Conservation (phyloP, 2,888 invertebrate genomes). For the Pomacea canaliculata region DNA sequence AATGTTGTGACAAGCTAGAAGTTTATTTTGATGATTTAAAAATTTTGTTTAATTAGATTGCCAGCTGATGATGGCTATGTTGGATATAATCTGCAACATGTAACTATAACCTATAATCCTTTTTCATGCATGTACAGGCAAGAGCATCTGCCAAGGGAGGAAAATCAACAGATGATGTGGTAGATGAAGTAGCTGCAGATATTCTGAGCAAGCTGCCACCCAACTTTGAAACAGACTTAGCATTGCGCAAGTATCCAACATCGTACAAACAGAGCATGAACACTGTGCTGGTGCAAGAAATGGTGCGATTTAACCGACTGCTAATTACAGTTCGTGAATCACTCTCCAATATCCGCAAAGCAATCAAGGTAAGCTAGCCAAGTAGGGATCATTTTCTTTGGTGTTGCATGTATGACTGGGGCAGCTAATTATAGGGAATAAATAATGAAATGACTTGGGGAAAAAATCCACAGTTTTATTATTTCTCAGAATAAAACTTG, state of each 20-base stretch:
- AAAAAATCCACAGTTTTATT: no score
- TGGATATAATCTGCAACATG: no score
- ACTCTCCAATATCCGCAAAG: constrained; percentile 68
- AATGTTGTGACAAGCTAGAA: no score
- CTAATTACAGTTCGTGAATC: constrained; percentile 64
- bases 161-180: constrained; percentile 83
- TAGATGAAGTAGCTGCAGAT: constrained; percentile 83
- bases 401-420: no score
- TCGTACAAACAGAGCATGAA: constrained; percentile 71
- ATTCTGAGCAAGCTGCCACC: constrained; percentile 76
- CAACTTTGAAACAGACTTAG: constrained; percentile 69
- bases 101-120: no score
- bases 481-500: no score
- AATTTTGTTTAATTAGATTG: no score
- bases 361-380: constrained; percentile 66
- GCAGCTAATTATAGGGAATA: no score
- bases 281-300: constrained; percentile 71
- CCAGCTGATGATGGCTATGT: no score
- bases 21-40: no score
- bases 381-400: not conserved
- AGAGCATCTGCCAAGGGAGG: constrained; percentile 70
- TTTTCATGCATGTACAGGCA: constrained; percentile 46
- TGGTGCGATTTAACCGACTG: constrained; percentile 70
- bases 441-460: no score
- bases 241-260: constrained; percentile 69